phyloP scores from a whole-genome alignment of 2,113 vertebrate genomes.

The Desmodus rotundus region DNA sequence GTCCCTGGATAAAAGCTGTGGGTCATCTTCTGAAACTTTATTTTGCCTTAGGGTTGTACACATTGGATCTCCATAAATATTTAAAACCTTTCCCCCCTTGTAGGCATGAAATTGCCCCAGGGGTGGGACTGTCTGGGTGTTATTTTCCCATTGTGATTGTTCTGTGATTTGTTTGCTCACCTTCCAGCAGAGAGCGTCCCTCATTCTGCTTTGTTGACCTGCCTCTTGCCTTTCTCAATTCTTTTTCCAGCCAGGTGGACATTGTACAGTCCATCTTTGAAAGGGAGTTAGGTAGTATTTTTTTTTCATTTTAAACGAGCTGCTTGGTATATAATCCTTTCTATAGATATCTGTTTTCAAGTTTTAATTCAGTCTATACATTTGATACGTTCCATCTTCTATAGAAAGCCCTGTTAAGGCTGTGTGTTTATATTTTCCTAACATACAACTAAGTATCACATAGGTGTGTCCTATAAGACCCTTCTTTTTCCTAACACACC shows the following conservation, averaged over 20 bases:
- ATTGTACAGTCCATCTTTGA: not conserved
- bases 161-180: not conserved
- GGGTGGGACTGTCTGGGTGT: not conserved
- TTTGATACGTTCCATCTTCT: not conserved
- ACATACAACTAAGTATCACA: not conserved
- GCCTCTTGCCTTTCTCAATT: not conserved
- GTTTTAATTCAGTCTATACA: not conserved
- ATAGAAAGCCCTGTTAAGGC: not conserved
- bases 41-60: not conserved
- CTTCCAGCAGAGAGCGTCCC: not conserved
- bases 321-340: not conserved
- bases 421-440: not conserved
- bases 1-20: not conserved
- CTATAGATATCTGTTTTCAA: not conserved
- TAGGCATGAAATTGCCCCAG: not conserved
- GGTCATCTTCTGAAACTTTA: not conserved
- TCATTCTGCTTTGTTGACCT: not conserved
- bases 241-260: not conserved
- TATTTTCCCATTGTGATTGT: not conserved
- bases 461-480: not conserved
- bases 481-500: not conserved
- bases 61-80: not conserved
- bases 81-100: not conserved
- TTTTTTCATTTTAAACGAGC: not conserved
- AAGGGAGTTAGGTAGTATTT: not conserved